Conservation (phyloP, 1,140 invertebrate genomes). For the Trichomalopsis sarcophagae region DNA sequence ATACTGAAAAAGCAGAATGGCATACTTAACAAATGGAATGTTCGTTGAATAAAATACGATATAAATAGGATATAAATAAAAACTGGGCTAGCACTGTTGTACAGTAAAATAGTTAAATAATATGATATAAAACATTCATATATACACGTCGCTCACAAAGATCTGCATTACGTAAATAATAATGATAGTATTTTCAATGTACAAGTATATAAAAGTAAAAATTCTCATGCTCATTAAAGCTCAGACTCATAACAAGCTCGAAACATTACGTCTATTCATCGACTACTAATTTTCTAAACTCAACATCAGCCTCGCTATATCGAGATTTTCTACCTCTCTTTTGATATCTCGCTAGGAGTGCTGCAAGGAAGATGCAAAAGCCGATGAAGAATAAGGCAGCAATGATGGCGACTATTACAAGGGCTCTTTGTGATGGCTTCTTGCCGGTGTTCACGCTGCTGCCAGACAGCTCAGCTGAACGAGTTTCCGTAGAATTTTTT, state of each 20-base stretch:
- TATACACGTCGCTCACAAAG: slow-evolving; percentile 37
- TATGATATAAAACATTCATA: slow-evolving; percentile 23
- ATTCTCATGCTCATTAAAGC: slow-evolving; percentile 31
- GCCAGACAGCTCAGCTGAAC: neutral
- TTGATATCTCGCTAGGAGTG: slow-evolving; percentile 67
- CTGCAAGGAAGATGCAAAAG: slow-evolving; percentile 65
- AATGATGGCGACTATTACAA: slow-evolving; percentile 51
- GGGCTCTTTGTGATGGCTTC: slow-evolving; percentile 34
- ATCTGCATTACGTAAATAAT: slow-evolving; percentile 14
- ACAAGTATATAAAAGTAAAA: slow-evolving; percentile 40
- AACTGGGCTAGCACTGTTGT: neutral
- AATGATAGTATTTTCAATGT: neutral
- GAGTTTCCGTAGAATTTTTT: slow-evolving; percentile 34
- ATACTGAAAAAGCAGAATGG: slow-evolving; percentile 6
- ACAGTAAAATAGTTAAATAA: neutral
- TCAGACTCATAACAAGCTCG: neutral
- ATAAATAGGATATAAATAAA: slow-evolving; percentile 33
- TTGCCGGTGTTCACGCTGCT: slow-evolving; percentile 2
- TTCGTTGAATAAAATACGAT: neutral
- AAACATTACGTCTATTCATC: slow-evolving; percentile 51
- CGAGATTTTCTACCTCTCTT: slow-evolving; percentile 70
- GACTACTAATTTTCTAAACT: slow-evolving; percentile 69
- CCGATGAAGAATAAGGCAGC: slow-evolving; percentile 64
- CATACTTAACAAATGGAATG: neutral
- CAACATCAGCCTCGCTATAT: slow-evolving; percentile 63